These are phyloP conservation scores for Bimastos eiseni DNA, from an alignment of 2,888 invertebrate species.

Conservation along the genomic window DNA sequence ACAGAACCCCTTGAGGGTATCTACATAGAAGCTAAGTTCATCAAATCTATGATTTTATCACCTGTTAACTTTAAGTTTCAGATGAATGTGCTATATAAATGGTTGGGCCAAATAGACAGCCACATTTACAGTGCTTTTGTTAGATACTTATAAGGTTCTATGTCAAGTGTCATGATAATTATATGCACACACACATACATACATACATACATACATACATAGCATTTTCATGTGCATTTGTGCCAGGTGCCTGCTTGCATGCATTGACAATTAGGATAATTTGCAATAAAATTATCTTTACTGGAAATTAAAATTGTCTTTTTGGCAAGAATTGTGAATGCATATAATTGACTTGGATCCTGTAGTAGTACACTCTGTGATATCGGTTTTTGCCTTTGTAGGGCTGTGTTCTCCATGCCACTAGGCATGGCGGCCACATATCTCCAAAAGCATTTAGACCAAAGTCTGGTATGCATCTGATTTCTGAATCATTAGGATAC, in stretches of 20 bases:
- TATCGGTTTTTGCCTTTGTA: background rate
- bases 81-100: background rate
- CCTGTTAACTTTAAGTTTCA: background rate
- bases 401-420: constrained; percentile 56
- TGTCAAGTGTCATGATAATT: too few relatives aligned
- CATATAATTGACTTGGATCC: background rate
- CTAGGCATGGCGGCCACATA: constrained; percentile 55
- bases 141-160: too few relatives aligned
- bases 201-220: background rate
- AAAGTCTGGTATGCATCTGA: constrained; percentile 49
- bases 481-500: background rate
- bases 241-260: too few relatives aligned
- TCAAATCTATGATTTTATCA: background rate
- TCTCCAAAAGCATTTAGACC: constrained; percentile 52
- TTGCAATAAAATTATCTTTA: background rate
- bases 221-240: background rate
- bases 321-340: background rate
- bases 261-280: too few relatives aligned
- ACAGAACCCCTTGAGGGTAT: background rate
- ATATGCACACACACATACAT: background rate
- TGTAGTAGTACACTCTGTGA: background rate
- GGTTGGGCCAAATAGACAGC: background rate
- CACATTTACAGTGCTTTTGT: background rate
- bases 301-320: background rate
- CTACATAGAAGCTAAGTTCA: background rate